Evolutionary conservation across 53 echinoderm and acorn worm genomes (phyloP).

Genomic region (Luidia sarsii): DNA sequence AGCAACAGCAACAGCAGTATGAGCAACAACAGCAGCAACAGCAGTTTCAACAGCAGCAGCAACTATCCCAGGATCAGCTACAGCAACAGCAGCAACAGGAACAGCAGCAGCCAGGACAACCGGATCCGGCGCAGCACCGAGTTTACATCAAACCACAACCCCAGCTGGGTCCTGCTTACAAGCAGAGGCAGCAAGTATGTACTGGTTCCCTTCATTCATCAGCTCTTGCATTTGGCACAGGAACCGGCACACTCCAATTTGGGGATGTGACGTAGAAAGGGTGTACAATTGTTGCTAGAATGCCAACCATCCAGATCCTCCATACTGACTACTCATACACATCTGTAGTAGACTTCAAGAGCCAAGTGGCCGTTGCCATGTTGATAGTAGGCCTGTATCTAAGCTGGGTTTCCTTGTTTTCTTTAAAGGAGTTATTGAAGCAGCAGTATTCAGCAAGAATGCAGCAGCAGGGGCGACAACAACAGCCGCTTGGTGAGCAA

Average conservation of each 20-base stretch:
- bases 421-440: constrained; percentile 33
- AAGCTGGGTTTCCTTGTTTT: too few species aligned
- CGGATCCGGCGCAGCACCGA: constrained; percentile 33
- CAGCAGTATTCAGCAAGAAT: constrained; percentile 44
- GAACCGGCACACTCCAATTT: too few species aligned
- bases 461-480: constrained; percentile 25
- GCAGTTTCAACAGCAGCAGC: constrained; percentile 20
- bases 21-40: constrained; percentile 36
- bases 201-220: neutral
- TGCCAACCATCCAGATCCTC: too few species aligned
- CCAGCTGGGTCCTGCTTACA: constrained; percentile 29
- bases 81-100: constrained; percentile 19
- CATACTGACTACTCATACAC: too few species aligned
- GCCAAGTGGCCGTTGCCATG: too few species aligned
- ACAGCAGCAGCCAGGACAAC: constrained; percentile 44
- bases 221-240: neutral
- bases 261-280: too few species aligned
- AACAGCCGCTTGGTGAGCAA: neutral
- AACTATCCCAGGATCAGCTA: constrained; percentile 8
- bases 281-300: too few species aligned
- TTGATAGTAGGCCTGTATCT: too few species aligned
- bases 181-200: constrained; percentile 60
- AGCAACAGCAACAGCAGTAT: constrained; percentile 36
- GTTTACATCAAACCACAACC: constrained; percentile 41
- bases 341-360: too few species aligned